Evolutionary conservation across 2,888 invertebrate species (phyloP).

Genomic region (Andricus curvator): DNA sequence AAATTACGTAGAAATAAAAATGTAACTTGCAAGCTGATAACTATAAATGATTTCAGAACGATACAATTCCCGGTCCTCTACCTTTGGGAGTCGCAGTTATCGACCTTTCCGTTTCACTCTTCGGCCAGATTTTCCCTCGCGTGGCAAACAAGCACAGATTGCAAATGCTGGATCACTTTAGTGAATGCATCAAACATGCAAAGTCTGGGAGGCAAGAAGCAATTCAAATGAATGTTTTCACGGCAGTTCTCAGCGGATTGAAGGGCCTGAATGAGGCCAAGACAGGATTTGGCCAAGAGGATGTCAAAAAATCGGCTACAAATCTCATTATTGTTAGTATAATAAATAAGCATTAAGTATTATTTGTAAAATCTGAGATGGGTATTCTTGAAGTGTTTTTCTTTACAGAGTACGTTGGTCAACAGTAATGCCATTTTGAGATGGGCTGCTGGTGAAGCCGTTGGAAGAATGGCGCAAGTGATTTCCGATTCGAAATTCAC

Average conservation of each 20-base stretch:
- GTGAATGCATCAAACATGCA: slow-evolving; percentile 95
- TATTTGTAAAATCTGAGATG: neutral
- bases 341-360: slow-evolving; percentile 1
- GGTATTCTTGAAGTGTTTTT: neutral
- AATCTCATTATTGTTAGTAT: slow-evolving; percentile 86
- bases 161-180: slow-evolving; percentile 98
- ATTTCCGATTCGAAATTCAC: slow-evolving; percentile 92
- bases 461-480: slow-evolving; percentile 95
- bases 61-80: slow-evolving; percentile 86
- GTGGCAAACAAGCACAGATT: slow-evolving; percentile 97
- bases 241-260: slow-evolving; percentile 93
- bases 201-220: slow-evolving; percentile 96
- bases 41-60: slow-evolving; percentile 77
- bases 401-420: slow-evolving; percentile 84
- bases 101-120: slow-evolving; percentile 94
- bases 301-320: slow-evolving; percentile 91
- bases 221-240: slow-evolving; percentile 97
- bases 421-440: slow-evolving; percentile 89
- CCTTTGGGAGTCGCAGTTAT: slow-evolving; percentile 98
- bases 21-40: neutral
- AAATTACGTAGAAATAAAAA: too few relatives aligned
- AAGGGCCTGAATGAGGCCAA: slow-evolving; percentile 93
- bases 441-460: slow-evolving; percentile 96
- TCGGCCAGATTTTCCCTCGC: slow-evolving; percentile 95
- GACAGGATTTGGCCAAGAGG: slow-evolving; percentile 91